phyloP scores from a whole-genome alignment of 37 sponge, comb jelly and placozoan species.

The Mnemiopsis leidyi region DNA sequence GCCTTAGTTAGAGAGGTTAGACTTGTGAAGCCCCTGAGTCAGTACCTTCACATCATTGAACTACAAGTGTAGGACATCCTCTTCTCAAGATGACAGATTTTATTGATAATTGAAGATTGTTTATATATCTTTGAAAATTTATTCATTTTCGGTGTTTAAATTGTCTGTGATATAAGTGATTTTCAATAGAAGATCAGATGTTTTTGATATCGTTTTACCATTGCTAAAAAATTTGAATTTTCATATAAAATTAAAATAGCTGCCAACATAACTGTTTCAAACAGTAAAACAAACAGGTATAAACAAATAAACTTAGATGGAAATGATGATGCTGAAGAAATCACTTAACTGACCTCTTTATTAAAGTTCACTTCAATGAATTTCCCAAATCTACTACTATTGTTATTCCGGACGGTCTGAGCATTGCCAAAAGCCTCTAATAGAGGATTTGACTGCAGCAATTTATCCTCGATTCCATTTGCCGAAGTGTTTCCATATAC shows the following conservation, averaged over 20 bases:
- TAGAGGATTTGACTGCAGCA: conserved; percentile 81
- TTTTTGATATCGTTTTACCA: too few species aligned
- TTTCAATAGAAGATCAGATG: too few species aligned
- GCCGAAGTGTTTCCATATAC: conserved; percentile 49
- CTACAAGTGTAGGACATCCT: neutral
- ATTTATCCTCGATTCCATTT: conserved; percentile 52
- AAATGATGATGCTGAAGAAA: too few species aligned
- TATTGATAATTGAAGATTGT: neutral
- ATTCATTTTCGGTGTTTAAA: too few species aligned
- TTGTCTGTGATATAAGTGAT: too few species aligned
- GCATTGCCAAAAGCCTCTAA: conserved; percentile 97
- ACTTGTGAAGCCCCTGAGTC: neutral
- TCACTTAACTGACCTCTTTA: conserved; percentile 75
- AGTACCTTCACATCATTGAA: neutral
- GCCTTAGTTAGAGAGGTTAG: neutral
- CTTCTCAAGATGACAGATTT: neutral
- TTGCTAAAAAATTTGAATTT: too few species aligned
- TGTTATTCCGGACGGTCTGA: conserved; percentile 85
- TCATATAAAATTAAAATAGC: too few species aligned
- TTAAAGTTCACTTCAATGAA: conserved; percentile 93
- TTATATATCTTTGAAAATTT: too few species aligned
- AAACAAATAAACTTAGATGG: too few species aligned
- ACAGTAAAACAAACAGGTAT: too few species aligned
- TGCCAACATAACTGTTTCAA: too few species aligned
- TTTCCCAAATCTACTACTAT: conserved; percentile 87